These are phyloP conservation scores for Pseudopodoces humilis DNA, from an alignment of 2,113 vertebrate genomes.

Conservation along the genomic window DNA sequence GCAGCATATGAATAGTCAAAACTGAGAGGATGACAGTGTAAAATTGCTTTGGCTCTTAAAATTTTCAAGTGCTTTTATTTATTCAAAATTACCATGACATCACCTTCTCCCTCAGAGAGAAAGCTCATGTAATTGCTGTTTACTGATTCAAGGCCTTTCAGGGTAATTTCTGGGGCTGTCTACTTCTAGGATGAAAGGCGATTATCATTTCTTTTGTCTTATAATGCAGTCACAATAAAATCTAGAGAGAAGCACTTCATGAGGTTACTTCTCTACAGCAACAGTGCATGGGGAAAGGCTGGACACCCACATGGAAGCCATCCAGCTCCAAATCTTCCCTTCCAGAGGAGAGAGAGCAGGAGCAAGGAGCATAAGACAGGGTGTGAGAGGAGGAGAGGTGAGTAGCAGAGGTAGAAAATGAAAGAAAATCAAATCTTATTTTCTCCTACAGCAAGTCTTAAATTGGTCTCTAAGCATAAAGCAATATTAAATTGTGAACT, in stretches of 20 bases:
- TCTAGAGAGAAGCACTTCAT: background rate
- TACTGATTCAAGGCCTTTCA: slow-evolving; percentile 25
- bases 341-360: background rate
- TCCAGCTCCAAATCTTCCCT: background rate
- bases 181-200: background rate
- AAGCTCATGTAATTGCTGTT: slow-evolving; percentile 11
- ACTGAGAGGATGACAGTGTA: slow-evolving; percentile 13
- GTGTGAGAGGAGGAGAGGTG: background rate
- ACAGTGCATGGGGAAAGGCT: background rate
- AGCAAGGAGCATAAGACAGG: rapidly evolving
- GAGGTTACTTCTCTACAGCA: background rate
- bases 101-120: background rate
- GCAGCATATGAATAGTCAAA: background rate
- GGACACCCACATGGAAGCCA: rapidly evolving
- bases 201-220: background rate
- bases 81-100: slow-evolving; percentile 44
- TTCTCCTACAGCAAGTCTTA: background rate
- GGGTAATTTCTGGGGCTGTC: slow-evolving; percentile 4
- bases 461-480: background rate
- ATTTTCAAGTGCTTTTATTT: slow-evolving; percentile 46
- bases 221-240: background rate
- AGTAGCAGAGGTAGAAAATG: background rate
- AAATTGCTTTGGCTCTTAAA: background rate
- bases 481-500: background rate
- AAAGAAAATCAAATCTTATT: background rate